Base-by-base conservation (phyloP, 1,140 invertebrate genomes). In the Luehdorfia chinensis region DNA sequence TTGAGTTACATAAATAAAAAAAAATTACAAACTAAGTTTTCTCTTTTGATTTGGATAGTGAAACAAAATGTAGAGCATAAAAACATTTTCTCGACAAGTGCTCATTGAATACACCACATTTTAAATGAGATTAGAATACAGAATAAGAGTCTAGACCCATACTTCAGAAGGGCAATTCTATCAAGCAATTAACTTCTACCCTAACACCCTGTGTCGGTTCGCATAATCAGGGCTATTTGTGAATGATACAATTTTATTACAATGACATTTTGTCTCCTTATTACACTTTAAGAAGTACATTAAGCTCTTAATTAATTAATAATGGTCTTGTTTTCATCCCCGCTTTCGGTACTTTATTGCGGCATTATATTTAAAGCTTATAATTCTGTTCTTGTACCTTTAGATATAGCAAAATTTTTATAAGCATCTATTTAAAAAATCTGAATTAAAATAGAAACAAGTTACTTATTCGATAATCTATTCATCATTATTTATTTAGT, bases 121-220 rank as follows among this genome's bases (percentile, higher is more conserved):
- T 66, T 57, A 62, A 41, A 54, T 47, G 41, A 61, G 58, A 70
- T 71, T 62, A 63, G 55, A 74, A 62, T 50, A 50, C 43, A 47
- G 47, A 59, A 50, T 50, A 48, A 4, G n/a, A 47, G 73, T 76
- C 73, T 76, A 76, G 73, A 69, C 73, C 55, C 61, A 74, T 74
- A 68, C 50, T 57, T 76, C 48, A 75, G 51, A 34, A 28, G 34
- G 46, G 31, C 16, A 41, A 55, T 51, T 49, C 34, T 59, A 33
- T 57, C 44, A 16, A 57, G 55, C 54, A 57, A 59, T 55, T 62
- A 51, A 52, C 23, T 39, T 28, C 12, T 43, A 16, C 39, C 23
- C 39, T 18, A 36, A 36, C 33, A 28, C 39, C 36, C 23, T 13
- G 7, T 25, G 39, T 43, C 21, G 25, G 36, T 31, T 12, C 30